Conservation (phyloP, 2,113 vertebrate species). For the Tragelaphus scriptus region DNA sequence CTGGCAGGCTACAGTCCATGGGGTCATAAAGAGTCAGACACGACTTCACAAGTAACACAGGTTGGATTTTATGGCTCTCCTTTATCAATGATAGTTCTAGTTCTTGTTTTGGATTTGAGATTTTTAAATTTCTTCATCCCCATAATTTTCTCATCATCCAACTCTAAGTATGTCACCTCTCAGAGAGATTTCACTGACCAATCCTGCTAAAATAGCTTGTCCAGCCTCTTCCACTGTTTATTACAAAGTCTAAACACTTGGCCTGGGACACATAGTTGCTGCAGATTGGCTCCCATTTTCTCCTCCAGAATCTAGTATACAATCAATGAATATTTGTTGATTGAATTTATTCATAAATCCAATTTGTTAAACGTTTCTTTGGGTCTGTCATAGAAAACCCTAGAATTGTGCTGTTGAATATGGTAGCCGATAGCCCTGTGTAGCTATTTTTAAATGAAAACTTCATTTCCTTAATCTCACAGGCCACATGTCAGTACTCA, state of each 20-base stretch:
- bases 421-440: background rate
- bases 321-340: background rate
- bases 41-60: too few relatives aligned
- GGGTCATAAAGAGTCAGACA: too few relatives aligned
- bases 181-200: background rate
- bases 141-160: background rate
- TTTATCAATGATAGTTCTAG: background rate
- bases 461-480: background rate
- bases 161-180: background rate
- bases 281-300: background rate
- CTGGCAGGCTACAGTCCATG: too few relatives aligned
- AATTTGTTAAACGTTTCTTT: background rate
- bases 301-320: background rate
- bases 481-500: background rate
- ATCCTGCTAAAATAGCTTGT: background rate
- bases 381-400: background rate
- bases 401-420: background rate
- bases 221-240: background rate
- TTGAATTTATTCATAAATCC: background rate
- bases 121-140: background rate
- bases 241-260: background rate
- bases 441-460: background rate
- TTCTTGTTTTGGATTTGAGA: background rate
- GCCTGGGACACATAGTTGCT: background rate
- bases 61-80: background rate